Evolutionary conservation across 2,888 invertebrate genomes (phyloP), one percentile per base, ranked within the genome.

Genomic region (Limnephilus marmoratus): DNA sequence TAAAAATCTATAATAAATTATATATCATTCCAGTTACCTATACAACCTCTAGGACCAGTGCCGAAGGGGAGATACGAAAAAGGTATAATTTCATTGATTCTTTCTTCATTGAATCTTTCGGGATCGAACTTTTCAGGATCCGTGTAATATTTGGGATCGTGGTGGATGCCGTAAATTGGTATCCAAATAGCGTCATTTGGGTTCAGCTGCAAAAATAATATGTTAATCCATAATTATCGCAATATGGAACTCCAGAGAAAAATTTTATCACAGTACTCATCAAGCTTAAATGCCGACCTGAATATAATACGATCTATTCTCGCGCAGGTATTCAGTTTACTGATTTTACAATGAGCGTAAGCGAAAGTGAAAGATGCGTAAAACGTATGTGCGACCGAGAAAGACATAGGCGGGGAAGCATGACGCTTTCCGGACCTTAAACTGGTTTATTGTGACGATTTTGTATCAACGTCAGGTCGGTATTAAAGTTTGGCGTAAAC

Each of bases 111-210:
- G 94, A 97, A 97, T 92, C 97, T 94, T 94, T 97, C 97, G 0
- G 97, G 97, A 93, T 96, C 95, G 94, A 97, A 97, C 90, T 94
- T 94, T 89, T 96, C 95, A 0, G 97, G 97, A 93, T 96, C 95
- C 93, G 96, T 96, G 96, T 96, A 97, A 91, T 96, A 95, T 92
- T 94, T 94, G 92, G 96, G 95, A 82, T 97, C 96, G 80, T 96
- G 95, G 94, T 97, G 97, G 90, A 95, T 95, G 91, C 94, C 94
- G 93, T 95, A 95, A 0, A 96, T 94, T 18, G 95, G 90, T 9
- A 97, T 94, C 41, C 68, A 80, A 41, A 92, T 85, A 24, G 85
- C 80, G 31, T 92, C 91, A 31, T 85, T 68, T 37, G 34, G 83
- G 18, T 31, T 88, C 29, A 91, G 15, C 91, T 91, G 41, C 13